Evolutionary conservation across 2,888 invertebrate species (phyloP).

Genomic region (Drosophila paracracens): DNA sequence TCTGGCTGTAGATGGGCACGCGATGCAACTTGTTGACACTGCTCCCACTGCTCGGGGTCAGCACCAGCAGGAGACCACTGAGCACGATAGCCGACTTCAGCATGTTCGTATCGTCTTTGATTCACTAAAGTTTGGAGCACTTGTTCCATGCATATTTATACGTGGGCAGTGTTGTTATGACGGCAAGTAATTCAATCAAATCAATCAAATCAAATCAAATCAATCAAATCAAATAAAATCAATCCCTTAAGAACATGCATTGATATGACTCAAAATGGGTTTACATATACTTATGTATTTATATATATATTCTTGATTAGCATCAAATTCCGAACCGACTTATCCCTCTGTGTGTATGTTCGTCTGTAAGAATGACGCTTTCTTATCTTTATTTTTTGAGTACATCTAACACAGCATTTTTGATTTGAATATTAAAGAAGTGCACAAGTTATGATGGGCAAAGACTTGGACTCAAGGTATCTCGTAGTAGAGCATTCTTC

Average conservation of each 20-base stretch:
- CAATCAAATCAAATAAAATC: no score
- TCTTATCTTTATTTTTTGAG: neutral
- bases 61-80: slow-evolving; percentile 17
- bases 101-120: slow-evolving; percentile 29
- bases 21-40: slow-evolving; percentile 22
- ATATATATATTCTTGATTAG: no score
- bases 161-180: slow-evolving; percentile 26
- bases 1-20: slow-evolving; percentile 30
- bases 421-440: no score
- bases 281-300: no score
- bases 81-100: slow-evolving; percentile 26
- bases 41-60: slow-evolving; percentile 1
- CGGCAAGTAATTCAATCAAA: slow-evolving; percentile 39
- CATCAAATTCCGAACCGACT: no score
- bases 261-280: no score
- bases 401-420: no score
- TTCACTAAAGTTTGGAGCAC: slow-evolving; percentile 24
- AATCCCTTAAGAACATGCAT: no score
- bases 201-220: neutral
- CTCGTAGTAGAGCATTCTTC: neutral
- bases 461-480: neutral
- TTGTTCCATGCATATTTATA: slow-evolving; percentile 37
- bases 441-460: no score
- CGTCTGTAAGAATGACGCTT: no score
- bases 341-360: no score